These are phyloP conservation scores for Metopia argyrocephala DNA, from an alignment of 2,888 invertebrate genomes.

Conservation along the genomic window DNA sequence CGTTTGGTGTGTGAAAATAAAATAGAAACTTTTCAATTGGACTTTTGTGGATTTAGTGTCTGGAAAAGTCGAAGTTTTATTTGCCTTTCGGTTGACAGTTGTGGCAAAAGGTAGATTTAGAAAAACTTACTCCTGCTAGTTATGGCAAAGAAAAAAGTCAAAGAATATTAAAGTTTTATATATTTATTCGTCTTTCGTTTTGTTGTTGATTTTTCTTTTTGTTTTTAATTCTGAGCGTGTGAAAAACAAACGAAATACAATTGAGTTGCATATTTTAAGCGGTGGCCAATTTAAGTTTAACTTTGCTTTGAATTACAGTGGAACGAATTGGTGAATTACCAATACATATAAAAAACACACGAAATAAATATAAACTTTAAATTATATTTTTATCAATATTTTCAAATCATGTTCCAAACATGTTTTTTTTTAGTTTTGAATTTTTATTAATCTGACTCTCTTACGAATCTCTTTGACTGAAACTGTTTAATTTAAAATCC, in stretches of 20 bases:
- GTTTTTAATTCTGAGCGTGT: conserved; percentile 36
- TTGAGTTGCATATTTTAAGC: conserved; percentile 27
- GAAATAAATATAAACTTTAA: no score
- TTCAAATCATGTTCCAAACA: no score
- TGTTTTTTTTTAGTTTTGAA: no score
- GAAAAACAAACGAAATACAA: conserved; percentile 40
- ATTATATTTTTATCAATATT: no score
- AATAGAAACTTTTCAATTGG: conserved; percentile 67
- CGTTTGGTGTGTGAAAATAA: conserved; percentile 39
- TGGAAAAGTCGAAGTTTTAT: conserved; percentile 66
- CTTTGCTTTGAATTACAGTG: no score
- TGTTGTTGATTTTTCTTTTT: conserved; percentile 27
- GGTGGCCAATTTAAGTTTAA: conserved; percentile 11
- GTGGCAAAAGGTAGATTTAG: conserved; percentile 65
- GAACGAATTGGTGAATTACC: no score
- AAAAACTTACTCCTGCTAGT: conserved; percentile 63
- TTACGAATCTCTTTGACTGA: no score
- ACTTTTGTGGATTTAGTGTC: conserved; percentile 68
- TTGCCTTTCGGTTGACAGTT: conserved; percentile 67
- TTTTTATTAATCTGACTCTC: no score
- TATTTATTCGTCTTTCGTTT: no score
- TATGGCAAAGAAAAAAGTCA: neutral
- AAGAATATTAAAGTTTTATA: neutral
- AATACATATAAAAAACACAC: no score
- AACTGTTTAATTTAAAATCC: no score